Base-by-base conservation (phyloP, 2,888 invertebrate species). In the Cerceris rybyensis region DNA sequence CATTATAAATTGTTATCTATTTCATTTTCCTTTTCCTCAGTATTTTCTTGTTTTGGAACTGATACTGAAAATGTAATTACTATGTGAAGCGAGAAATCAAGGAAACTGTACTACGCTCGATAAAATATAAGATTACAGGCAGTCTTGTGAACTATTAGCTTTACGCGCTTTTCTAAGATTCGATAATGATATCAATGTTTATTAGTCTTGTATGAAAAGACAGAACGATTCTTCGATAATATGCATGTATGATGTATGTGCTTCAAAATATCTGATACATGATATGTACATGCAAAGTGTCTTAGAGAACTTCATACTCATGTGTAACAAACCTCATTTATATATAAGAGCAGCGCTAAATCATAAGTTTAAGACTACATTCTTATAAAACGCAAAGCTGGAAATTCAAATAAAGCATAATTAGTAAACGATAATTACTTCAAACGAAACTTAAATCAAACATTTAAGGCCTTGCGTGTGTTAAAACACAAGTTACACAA, bases 1-100 rank as follows among this genome's bases (percentile, higher is more conserved):
- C 42, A 65, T 11, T 39, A 60, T 28, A 16, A 28, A 65, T 70
- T 5, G 7, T 50, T 50, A 28, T 59, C 65, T 11, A 39, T 54
- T 59, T 72, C 54, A 57, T n/a, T 58, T 43, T 60, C 55, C 42
- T 41, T 67, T 66, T 61, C 57, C 4, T 60, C 50, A 73, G 50
- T 65, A 9, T 42, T 55, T 28, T 17, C 17, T 55, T 68, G 49
- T n/a, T 59, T 71, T 72, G 46, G 70, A 85, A 89, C 90, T 89
- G 91, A 91, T 91, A 90, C 91, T 91, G 91, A 92, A 92, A 92
- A 91, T 90, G 90, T 88, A 50, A 59, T 13, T 46, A 52, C 9
- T 66, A n/a, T 42, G 13, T 59, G 7, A 61, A 17, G 64, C 57
- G 28, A 59, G 70, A 50, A 65, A 28, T 39, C 41, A 13, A 65